Conservation (phyloP, 1,140 invertebrate species). For the Drosophila sturtevanti region DNA sequence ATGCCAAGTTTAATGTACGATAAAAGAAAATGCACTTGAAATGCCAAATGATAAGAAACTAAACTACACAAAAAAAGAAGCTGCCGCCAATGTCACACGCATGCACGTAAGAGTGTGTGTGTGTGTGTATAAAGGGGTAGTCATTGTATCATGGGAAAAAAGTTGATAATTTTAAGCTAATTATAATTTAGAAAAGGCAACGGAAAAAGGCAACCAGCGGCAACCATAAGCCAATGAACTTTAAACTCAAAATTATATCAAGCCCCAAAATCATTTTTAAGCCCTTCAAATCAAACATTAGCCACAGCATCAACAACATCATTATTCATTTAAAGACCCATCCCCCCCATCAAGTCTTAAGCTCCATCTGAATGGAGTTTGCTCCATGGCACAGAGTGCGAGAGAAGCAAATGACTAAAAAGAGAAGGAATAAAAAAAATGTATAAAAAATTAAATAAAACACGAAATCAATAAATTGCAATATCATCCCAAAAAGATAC, state of each 20-base stretch:
- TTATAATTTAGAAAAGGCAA: constrained; percentile 2
- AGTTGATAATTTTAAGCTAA: constrained; percentile 34
- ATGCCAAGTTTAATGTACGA: constrained; percentile 63
- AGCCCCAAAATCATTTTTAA: constrained; percentile 44
- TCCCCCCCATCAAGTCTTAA: constrained; percentile 33
- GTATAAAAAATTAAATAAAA: constrained; percentile 65
- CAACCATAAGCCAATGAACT: constrained; percentile 55
- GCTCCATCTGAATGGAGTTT: constrained; percentile 17
- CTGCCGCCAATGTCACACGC: constrained; percentile 27
- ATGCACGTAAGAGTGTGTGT: no score
- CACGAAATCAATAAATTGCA: constrained; percentile 78
- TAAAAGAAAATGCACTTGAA: constrained; percentile 51
- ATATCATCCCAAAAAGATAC: constrained; percentile 17
- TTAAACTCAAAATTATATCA: constrained; percentile 31
- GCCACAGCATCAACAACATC: constrained; percentile 33
- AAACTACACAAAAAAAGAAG: constrained; percentile 21
- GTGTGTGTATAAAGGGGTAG: no score
- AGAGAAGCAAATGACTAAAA: constrained; percentile 26
- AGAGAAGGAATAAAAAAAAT: constrained; percentile 14
- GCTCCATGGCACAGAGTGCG: no score
- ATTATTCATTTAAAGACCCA: constrained; percentile 38
- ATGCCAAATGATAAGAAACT: constrained; percentile 35
- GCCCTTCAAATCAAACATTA: constrained; percentile 38
- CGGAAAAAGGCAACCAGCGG: no score
- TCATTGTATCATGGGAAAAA: constrained; percentile 9